Percentiles rank a stretch among this genome's conserved stretches.
These are phyloP conservation scores for Aporophyla nigra DNA, from an alignment of 2,888 invertebrate species.

Conservation along the genomic window DNA sequence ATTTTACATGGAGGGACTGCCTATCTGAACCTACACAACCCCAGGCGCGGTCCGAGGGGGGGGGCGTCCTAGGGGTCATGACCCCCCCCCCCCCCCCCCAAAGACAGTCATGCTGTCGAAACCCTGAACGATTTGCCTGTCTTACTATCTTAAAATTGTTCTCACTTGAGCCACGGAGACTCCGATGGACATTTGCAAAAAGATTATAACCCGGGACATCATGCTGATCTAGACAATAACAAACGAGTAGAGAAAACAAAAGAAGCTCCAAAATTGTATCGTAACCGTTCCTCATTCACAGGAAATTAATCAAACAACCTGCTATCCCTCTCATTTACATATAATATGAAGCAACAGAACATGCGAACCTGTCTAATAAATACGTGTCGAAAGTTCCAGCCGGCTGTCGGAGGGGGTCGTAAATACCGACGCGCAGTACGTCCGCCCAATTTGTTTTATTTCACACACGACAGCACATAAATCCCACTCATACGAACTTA, in stretches of 20 bases:
- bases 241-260: neutral
- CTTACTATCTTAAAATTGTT: no score
- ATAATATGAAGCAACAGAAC: conserved; percentile 43
- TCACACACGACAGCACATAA: conserved; percentile 50
- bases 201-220: no score
- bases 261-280: neutral
- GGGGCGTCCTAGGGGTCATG: no score
- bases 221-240: no score
- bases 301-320: conserved; percentile 27
- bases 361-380: conserved; percentile 49
- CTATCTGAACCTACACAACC: no score
- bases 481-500: conserved; percentile 12
- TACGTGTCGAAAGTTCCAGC: conserved; percentile 54
- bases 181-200: no score
- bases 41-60: no score
- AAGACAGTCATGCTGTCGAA: no score
- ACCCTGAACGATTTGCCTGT: no score
- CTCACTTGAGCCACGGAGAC: no score
- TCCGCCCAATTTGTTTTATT: conserved; percentile 66
- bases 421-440: conserved; percentile 46
- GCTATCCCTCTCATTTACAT: conserved; percentile 54
- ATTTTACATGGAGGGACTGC: no score
- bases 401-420: conserved; percentile 44
- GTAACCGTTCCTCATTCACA: neutral
- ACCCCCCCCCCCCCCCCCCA: no score